These are phyloP conservation scores for Orthonevra nobilis DNA, from an alignment of 2,888 invertebrate species.

Conservation along the genomic window DNA sequence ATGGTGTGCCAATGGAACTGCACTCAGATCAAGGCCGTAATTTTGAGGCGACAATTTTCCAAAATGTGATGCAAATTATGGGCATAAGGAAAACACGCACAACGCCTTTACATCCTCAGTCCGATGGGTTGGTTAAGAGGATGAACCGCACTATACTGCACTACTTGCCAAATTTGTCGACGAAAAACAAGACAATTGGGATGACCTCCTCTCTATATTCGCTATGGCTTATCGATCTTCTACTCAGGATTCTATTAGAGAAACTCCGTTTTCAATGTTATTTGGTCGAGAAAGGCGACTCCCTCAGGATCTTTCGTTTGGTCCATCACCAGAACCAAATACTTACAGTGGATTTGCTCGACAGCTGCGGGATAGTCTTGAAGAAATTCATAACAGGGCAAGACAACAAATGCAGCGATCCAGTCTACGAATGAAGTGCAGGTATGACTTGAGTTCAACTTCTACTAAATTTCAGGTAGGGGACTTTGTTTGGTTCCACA, in stretches of 20 bases:
- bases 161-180: neutral
- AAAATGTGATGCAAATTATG: neutral
- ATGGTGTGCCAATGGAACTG: neutral
- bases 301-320: neutral
- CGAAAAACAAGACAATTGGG: too few relatives aligned
- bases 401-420: neutral
- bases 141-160: neutral
- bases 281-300: neutral
- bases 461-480: neutral
- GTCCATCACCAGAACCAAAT: neutral
- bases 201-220: neutral
- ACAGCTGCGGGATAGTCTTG: neutral
- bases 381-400: neutral
- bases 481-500: conserved; percentile 1
- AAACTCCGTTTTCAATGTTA: conserved; percentile 5
- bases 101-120: conserved; percentile 13
- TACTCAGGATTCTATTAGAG: conserved; percentile 4
- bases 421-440: neutral
- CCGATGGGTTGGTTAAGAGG: neutral
- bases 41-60: neutral
- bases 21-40: neutral
- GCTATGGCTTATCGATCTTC: conserved; percentile 3
- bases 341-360: neutral
- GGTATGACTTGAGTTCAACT: neutral
- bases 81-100: neutral